Percentiles rank a stretch among this genome's conserved stretches.
Evolutionary conservation across 2,113 vertebrate genomes (phyloP).

Genomic region (Rhinolophus sinicus): DNA sequence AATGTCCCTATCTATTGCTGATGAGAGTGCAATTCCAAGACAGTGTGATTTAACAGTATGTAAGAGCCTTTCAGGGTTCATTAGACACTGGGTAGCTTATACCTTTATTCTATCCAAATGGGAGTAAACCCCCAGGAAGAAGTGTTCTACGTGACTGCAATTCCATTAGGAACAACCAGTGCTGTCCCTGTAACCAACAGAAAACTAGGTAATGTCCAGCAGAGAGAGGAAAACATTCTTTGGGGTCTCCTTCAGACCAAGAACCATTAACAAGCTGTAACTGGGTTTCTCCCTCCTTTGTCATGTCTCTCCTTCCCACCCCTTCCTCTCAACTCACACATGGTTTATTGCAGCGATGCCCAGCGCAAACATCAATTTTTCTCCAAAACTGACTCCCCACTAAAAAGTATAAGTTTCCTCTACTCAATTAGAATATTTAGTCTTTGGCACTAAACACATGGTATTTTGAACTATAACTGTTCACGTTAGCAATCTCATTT

Average conservation of each 20-base stretch:
- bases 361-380: conserved; percentile 24
- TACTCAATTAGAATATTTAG: not conserved
- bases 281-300: not conserved
- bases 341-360: not conserved
- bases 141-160: not conserved
- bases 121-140: not conserved
- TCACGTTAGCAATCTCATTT: not conserved
- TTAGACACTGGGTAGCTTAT: not conserved
- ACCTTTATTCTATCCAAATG: conserved; percentile 37
- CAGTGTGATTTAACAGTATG: not conserved
- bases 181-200: not conserved
- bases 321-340: not conserved
- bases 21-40: not conserved
- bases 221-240: not conserved
- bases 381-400: not conserved
- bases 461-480: not conserved
- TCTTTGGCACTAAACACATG: not conserved
- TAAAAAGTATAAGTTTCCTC: conserved; percentile 30
- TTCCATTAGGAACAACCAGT: not conserved
- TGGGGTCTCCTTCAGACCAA: conserved; percentile 7
- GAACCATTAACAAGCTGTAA: not conserved
- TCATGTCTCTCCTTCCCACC: not conserved
- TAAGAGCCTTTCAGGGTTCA: conserved; percentile 38
- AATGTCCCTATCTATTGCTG: not conserved
- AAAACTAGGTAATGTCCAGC: not conserved